These are phyloP conservation scores for Marmota monax DNA, from an alignment of 2,113 vertebrate genomes.

Conservation along the genomic window DNA sequence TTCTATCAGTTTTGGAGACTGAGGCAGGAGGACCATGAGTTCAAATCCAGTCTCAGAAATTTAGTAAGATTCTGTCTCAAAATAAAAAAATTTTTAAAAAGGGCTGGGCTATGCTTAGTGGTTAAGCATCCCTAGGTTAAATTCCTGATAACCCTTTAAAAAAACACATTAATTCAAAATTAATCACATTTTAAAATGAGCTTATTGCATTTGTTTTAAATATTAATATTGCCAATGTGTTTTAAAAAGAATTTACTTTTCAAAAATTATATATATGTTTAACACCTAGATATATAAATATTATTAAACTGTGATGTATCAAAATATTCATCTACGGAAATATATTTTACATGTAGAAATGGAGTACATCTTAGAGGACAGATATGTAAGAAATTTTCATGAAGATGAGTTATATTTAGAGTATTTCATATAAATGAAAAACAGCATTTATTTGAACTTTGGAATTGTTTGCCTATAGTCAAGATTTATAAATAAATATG, in stretches of 20 bases:
- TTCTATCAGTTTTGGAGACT: too few relatives aligned
- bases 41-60: too few relatives aligned
- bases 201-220: not conserved
- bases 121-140: too few relatives aligned
- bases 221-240: not conserved
- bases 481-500: not conserved
- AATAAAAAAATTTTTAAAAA: too few relatives aligned
- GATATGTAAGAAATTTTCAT: slow-evolving; percentile 18
- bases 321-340: not conserved
- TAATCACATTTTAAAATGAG: not conserved
- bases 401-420: not conserved
- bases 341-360: not conserved
- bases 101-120: too few relatives aligned
- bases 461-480: not conserved
- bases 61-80: too few relatives aligned
- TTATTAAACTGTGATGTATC: not conserved
- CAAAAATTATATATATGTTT: not conserved
- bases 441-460: slow-evolving; percentile 4
- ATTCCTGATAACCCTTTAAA: too few relatives aligned
- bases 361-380: not conserved
- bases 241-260: slow-evolving; percentile 44
- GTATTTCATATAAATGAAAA: slow-evolving; percentile 23
- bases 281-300: not conserved
- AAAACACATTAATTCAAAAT: not conserved
- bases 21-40: too few relatives aligned